Conservation (phyloP, 2,797 vertebrate species). For the Chaunax sp. region DNA sequence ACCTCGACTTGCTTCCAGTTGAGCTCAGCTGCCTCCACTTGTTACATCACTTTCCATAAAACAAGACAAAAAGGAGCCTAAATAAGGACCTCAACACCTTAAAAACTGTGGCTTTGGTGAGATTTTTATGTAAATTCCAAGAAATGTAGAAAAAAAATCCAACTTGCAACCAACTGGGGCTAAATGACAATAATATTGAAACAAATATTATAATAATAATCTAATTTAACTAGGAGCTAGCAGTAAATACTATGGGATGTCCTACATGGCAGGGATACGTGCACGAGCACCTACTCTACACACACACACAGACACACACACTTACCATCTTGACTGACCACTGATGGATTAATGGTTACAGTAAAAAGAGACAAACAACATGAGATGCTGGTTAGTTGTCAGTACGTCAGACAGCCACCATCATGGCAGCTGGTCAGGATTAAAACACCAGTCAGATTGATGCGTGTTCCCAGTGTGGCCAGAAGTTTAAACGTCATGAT, state of each 20-base stretch:
- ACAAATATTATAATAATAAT: no score
- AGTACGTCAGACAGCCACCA: slow-evolving; percentile 4
- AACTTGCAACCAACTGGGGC: no score
- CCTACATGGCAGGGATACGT: slow-evolving; percentile 18
- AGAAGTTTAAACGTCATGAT: no score
- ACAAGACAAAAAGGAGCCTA: not conserved
- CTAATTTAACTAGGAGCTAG: slow-evolving; percentile 1
- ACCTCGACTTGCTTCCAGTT: no score
- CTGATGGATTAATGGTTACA: slow-evolving; percentile 88
- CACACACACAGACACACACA: slow-evolving; percentile 43
- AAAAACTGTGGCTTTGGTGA: no score
- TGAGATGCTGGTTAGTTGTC: slow-evolving; percentile 65
- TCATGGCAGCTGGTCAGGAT: not conserved
- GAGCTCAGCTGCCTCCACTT: no score
- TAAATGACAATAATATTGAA: no score
- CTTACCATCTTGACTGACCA: slow-evolving; percentile 97
- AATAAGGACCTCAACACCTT: not conserved
- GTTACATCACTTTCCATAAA: not conserved
- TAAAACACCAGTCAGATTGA: no score
- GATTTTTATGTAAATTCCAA: no score
- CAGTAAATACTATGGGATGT: slow-evolving; percentile 12
- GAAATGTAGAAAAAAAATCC: no score
- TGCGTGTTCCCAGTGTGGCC: not conserved
- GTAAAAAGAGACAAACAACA: slow-evolving; percentile 63
- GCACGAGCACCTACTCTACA: slow-evolving; percentile 21